phyloP scores from a whole-genome alignment of 2,888 invertebrate genomes.

The Theretra japonica region DNA sequence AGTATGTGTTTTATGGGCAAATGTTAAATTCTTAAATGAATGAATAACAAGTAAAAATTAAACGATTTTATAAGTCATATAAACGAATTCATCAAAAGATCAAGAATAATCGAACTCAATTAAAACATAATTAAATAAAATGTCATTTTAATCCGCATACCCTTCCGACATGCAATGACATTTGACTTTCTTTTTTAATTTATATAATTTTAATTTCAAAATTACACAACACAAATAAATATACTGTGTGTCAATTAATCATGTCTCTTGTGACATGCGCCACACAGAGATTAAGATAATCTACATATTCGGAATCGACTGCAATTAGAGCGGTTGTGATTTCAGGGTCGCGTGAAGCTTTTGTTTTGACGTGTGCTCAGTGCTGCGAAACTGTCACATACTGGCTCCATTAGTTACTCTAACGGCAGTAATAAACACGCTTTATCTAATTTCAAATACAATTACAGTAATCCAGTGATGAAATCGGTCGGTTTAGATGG shows the following conservation, averaged over 20 bases:
- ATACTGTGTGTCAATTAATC: neutral
- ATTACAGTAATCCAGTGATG: neutral
- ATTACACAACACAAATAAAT: neutral
- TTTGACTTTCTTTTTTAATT: constrained; percentile 19
- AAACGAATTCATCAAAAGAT: no score
- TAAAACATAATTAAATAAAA: neutral
- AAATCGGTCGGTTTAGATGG: neutral
- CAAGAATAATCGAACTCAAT: neutral
- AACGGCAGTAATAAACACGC: neutral
- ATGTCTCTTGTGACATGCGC: constrained; percentile 9
- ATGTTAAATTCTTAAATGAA: no score
- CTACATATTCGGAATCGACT: neutral
- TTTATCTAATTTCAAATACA: constrained; percentile 1
- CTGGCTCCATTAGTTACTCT: constrained; percentile 5
- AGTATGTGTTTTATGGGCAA: no score
- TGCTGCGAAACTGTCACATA: constrained; percentile 16
- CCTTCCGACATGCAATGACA: constrained; percentile 18
- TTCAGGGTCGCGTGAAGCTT: constrained; percentile 13
- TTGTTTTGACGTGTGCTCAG: constrained; percentile 25
- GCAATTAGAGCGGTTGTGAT: neutral
- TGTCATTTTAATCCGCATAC: constrained; percentile 15
- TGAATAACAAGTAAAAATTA: no score
- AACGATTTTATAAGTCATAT: no score
- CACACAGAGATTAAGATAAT: constrained; percentile 2
- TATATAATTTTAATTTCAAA: no score